Evolutionary conservation across 2,797 vertebrate genomes (phyloP).

Genomic region (Sternarchorhynchus goeldii): DNA sequence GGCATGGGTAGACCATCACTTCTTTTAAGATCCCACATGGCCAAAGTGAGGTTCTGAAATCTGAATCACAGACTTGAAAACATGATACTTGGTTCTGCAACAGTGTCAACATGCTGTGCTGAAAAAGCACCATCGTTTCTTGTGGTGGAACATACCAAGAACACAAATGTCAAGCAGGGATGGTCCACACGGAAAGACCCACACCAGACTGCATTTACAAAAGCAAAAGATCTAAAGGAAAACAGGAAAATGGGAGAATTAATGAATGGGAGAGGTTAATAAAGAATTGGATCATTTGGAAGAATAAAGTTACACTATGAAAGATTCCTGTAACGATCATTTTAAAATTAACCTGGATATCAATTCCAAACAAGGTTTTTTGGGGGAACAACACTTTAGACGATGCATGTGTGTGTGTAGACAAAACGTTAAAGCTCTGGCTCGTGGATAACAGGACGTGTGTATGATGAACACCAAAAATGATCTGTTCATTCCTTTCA

Average conservation of each 20-base stretch:
- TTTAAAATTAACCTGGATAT: neutral
- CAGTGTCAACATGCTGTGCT: neutral
- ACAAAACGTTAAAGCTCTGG: slow-evolving; percentile 1
- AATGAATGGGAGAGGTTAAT: neutral
- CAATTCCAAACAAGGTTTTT: neutral
- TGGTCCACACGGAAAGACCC: no score
- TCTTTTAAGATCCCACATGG: neutral
- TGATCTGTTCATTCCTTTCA: neutral
- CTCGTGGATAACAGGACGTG: neutral
- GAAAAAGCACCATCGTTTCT: neutral
- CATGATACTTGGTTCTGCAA: neutral
- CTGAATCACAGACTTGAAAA: neutral
- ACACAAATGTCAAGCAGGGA: no score
- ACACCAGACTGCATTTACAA: no score
- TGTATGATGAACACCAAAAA: neutral
- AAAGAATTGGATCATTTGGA: no score
- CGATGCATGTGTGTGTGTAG: neutral
- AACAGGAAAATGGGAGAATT: no score
- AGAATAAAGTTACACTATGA: slow-evolving; percentile 14
- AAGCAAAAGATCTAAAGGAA: no score
- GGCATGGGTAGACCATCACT: neutral
- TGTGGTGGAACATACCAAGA: neutral
- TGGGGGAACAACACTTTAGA: neutral
- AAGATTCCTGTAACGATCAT: neutral
- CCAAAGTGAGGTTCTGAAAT: neutral